A percentile compares a stretch with the other conserved stretches of the same genome.
phyloP scores from a whole-genome alignment of 2,797 vertebrate genomes.

The Heterohyrax brucei region DNA sequence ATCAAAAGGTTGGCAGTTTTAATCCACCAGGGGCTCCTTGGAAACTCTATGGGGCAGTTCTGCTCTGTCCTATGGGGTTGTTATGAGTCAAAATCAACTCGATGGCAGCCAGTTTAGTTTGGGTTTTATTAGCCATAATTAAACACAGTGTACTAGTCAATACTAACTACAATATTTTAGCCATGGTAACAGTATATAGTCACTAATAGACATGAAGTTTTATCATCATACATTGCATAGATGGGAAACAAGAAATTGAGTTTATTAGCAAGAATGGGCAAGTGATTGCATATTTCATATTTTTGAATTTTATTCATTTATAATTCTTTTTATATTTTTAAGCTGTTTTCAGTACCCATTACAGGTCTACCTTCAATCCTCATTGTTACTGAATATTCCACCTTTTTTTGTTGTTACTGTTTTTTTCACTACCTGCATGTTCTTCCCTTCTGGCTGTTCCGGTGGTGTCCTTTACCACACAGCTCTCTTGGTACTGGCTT shows the following conservation, averaged over 20 bases:
- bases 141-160: slow-evolving; percentile 53
- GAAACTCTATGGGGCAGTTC: no score
- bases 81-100: no score
- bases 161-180: slow-evolving; percentile 46
- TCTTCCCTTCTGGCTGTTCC: slow-evolving; percentile 31
- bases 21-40: no score
- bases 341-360: slow-evolving; percentile 62
- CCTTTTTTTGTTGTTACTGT: not conserved
- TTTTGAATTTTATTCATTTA: slow-evolving; percentile 41
- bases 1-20: no score
- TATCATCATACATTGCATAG: slow-evolving; percentile 6
- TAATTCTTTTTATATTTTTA: slow-evolving; percentile 18
- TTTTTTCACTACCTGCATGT: not conserved
- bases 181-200: slow-evolving; percentile 45
- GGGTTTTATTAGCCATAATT: slow-evolving; percentile 32
- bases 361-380: slow-evolving; percentile 13
- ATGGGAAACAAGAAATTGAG: not conserved
- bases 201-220: slow-evolving; percentile 50
- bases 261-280: slow-evolving; percentile 29
- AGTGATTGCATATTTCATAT: slow-evolving; percentile 47
- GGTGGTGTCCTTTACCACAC: not conserved
- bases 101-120: no score
- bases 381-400: slow-evolving; percentile 42
- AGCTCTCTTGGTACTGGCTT: slow-evolving; percentile 49
- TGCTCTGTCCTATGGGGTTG: no score